A percentile compares a stretch with the other conserved stretches of the same genome.
Conservation (phyloP, 2,888 invertebrate species). For the Dendrolimus pini region DNA sequence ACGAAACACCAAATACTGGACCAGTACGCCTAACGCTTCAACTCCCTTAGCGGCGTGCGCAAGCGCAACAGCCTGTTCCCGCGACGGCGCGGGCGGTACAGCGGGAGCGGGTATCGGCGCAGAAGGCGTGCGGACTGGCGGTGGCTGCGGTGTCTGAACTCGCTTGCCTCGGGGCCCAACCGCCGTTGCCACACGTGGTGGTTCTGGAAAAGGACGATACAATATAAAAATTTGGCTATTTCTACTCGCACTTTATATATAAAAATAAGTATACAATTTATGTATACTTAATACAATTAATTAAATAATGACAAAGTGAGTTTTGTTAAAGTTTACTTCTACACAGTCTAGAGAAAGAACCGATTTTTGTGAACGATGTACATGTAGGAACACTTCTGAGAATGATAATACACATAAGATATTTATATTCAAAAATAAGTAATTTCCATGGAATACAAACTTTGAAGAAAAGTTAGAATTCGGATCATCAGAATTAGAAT, state of each 20-base stretch:
- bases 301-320: too few species aligned
- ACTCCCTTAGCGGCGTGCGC: slow-evolving; percentile 80
- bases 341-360: neutral
- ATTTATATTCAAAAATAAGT: too few species aligned
- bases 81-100: slow-evolving; percentile 27
- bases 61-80: slow-evolving; percentile 53
- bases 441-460: too few species aligned
- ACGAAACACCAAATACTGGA: slow-evolving; percentile 89
- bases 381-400: too few species aligned
- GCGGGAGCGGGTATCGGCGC: slow-evolving; percentile 26
- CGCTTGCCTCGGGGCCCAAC: slow-evolving; percentile 64
- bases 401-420: too few species aligned
- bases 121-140: slow-evolving; percentile 42
- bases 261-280: too few species aligned
- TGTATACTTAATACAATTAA: too few species aligned
- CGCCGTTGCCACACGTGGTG: slow-evolving; percentile 59
- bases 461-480: too few species aligned
- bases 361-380: neutral
- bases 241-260: too few species aligned
- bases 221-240: too few species aligned
- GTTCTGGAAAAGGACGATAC: slow-evolving; percentile 34
- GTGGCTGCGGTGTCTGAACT: slow-evolving; percentile 61
- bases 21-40: slow-evolving; percentile 89
- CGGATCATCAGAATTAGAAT: too few species aligned
- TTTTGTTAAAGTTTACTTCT: too few species aligned